Percentiles rank a stretch among this genome's conserved stretches.
These are phyloP conservation scores for Phyllostomus hastatus DNA, from an alignment of 2,113 vertebrate genomes.

Conservation along the genomic window DNA sequence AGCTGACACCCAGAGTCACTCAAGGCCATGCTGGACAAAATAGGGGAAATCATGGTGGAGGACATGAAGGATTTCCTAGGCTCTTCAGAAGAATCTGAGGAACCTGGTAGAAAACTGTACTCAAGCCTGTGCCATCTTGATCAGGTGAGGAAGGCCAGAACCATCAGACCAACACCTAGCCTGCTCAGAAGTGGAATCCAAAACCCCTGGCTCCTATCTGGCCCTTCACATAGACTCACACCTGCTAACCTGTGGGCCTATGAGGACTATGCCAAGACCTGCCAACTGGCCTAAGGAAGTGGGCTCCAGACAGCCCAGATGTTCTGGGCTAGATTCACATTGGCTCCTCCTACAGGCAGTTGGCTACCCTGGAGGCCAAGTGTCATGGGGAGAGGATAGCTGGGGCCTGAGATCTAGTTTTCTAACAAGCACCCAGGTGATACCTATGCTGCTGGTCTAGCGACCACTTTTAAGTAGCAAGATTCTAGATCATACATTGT, in stretches of 20 bases:
- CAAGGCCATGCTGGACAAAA: constrained; percentile 83
- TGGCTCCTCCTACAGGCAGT: not conserved
- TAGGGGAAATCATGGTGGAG: constrained; percentile 89
- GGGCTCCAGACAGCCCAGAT: not conserved
- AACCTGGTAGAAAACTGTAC: constrained; percentile 88
- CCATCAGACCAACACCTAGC: not conserved
- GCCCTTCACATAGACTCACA: not conserved
- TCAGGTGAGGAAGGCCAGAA: constrained; percentile 82
- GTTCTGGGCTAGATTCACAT: not conserved
- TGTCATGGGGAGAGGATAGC: no score
- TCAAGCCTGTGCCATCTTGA: constrained; percentile 84
- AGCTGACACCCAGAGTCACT: constrained; percentile 81
- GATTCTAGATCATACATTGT: not conserved
- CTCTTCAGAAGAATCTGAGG: constrained; percentile 88
- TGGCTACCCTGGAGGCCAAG: not conserved
- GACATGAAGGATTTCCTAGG: constrained; percentile 91
- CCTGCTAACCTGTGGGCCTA: not conserved
- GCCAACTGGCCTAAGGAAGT: not conserved
- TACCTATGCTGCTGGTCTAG: not conserved
- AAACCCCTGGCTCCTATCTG: not conserved
- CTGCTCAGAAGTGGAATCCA: not conserved
- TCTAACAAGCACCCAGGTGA: not conserved
- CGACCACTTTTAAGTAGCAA: not conserved
- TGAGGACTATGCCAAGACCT: not conserved
- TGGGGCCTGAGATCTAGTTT: not conserved